phyloP scores from a whole-genome alignment of 2,888 invertebrate genomes.

The Cyclophora punctaria region DNA sequence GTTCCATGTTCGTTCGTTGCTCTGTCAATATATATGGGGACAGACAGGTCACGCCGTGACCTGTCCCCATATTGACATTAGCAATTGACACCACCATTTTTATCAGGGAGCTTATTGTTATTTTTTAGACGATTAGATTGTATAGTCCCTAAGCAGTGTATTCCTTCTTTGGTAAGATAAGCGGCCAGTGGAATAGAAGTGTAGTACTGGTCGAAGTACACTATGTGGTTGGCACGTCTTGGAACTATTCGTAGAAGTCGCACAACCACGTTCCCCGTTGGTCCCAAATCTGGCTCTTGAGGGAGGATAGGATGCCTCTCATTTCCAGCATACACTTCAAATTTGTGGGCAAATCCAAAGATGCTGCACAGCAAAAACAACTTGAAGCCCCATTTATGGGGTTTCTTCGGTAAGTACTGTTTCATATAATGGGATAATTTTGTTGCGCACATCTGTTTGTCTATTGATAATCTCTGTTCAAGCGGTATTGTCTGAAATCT shows the following conservation, averaged over 20 bases:
- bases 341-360: constrained; percentile 17
- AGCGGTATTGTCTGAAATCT: constrained; percentile 27
- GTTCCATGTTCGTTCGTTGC: no score
- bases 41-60: no score
- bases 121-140: no score
- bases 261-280: constrained; percentile 13
- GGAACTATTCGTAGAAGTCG: constrained; percentile 15
- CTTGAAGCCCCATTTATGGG: constrained; percentile 23
- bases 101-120: no score
- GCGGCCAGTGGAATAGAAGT: background rate
- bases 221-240: constrained; percentile 16
- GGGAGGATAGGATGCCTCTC: constrained; percentile 7
- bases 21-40: no score
- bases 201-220: background rate
- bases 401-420: constrained; percentile 20
- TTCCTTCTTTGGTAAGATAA: background rate
- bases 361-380: constrained; percentile 19
- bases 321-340: constrained; percentile 14
- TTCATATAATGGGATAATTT: constrained; percentile 19
- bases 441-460: constrained; percentile 10
- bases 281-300: constrained; percentile 12
- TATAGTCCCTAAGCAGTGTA: background rate
- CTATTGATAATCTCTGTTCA: constrained; percentile 27
- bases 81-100: no score
- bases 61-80: no score